Evolutionary conservation across 2,888 invertebrate species (phyloP).

Genomic region (Lottia scabra): DNA sequence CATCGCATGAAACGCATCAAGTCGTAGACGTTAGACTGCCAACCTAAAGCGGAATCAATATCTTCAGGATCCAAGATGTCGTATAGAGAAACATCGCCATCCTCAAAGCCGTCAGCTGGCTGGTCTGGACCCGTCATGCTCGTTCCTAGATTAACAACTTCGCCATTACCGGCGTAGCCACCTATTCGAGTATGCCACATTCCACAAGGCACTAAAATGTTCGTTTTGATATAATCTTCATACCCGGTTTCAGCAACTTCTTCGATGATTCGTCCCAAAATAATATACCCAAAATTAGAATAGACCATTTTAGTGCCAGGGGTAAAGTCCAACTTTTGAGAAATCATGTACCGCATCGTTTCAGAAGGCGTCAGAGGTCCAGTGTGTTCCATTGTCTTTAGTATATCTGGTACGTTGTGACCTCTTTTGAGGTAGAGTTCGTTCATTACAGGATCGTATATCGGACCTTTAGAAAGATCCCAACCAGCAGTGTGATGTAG

Average conservation of each 20-base stretch:
- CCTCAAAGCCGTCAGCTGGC: background rate
- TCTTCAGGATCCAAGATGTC: conserved; percentile 33
- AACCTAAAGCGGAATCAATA: conserved; percentile 59
- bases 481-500: conserved; percentile 61
- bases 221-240: conserved; percentile 49
- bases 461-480: conserved; percentile 49
- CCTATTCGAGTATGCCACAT: conserved; percentile 63
- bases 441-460: conserved; percentile 56
- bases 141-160: conserved; percentile 12
- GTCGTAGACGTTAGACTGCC: conserved; percentile 62
- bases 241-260: conserved; percentile 44
- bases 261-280: conserved; percentile 61
- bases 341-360: conserved; percentile 56
- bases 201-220: conserved; percentile 53
- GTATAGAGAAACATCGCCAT: conserved; percentile 18
- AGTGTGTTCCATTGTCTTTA: conserved; percentile 40
- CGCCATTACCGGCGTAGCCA: conserved; percentile 23
- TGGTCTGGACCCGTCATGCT: background rate
- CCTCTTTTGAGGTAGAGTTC: conserved; percentile 44
- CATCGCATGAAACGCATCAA: conserved; percentile 54
- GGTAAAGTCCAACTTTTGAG: conserved; percentile 47
- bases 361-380: conserved; percentile 38
- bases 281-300: conserved; percentile 60
- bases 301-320: conserved; percentile 55
- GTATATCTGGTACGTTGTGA: conserved; percentile 52